Conservation (phyloP, 2,888 invertebrate genomes). For the Chirona hameri region DNA sequence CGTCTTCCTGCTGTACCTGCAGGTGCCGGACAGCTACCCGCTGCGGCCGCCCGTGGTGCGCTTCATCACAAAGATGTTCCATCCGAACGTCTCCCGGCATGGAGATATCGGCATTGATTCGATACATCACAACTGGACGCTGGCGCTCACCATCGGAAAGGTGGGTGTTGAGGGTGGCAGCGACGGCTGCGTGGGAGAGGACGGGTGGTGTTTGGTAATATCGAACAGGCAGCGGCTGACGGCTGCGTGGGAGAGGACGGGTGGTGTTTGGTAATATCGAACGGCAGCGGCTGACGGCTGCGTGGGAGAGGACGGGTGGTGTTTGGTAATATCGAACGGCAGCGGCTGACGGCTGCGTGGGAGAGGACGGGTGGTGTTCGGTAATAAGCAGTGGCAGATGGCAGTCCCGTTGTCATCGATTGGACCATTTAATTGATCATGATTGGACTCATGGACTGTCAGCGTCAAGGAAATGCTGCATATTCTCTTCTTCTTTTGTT, state of each 20-base stretch:
- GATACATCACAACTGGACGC: constrained; percentile 94
- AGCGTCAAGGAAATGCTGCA: no score
- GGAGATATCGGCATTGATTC: constrained; percentile 95
- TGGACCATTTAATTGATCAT: no score
- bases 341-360: not conserved
- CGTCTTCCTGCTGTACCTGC: constrained; percentile 82
- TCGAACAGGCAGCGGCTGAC: no score
- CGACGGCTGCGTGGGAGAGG: not conserved
- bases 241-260: not conserved
- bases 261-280: no score
- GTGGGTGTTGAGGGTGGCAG: no score
- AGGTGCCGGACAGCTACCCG: constrained; percentile 65
- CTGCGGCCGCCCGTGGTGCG: constrained; percentile 87
- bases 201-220: no score
- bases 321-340: no score
- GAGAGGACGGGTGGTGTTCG: not conserved
- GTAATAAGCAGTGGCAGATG: not conserved
- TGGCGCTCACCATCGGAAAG: constrained; percentile 82
- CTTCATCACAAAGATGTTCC: constrained; percentile 87
- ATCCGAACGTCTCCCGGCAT: constrained; percentile 91
- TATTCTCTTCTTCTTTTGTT: no score
- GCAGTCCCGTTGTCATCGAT: no score
- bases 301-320: not conserved
- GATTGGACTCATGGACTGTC: no score
- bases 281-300: not conserved